Evolutionary conservation across 2,113 vertebrate genomes (phyloP).

Genomic region (Meriones unguiculatus): DNA sequence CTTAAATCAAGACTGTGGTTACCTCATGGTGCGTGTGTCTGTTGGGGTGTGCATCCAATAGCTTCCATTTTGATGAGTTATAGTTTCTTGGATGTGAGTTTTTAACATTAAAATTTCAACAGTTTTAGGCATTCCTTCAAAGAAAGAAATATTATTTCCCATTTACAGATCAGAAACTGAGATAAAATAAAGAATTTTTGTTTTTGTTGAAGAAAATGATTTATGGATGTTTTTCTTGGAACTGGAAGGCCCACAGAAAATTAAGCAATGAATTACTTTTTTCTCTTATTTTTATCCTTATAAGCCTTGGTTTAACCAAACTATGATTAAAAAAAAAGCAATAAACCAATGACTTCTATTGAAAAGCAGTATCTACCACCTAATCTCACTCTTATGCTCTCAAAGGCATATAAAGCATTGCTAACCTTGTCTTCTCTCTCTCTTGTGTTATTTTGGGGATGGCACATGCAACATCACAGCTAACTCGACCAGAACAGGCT

Average conservation of each 20-base stretch:
- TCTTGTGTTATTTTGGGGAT: background rate
- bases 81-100: background rate
- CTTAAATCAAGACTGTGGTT: background rate
- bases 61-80: background rate
- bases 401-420: background rate
- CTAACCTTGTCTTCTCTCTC: too few relatives aligned
- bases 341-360: background rate
- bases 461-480: background rate
- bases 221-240: background rate
- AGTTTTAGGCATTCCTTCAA: background rate
- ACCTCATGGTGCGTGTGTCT: background rate
- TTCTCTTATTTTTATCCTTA: background rate
- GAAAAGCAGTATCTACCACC: background rate
- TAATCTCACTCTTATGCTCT: background rate
- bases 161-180: background rate
- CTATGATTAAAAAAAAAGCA: background rate
- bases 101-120: background rate
- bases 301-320: background rate
- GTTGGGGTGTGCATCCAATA: too few relatives aligned
- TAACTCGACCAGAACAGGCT: background rate
- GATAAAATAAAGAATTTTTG: background rate
- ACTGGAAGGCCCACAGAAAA: background rate
- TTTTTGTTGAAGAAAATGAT: background rate
- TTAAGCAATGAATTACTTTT: background rate
- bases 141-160: background rate